Percentiles rank a stretch among this genome's conserved stretches.
Conservation (phyloP, 2,113 vertebrate genomes). For the Garra rufa region DNA sequence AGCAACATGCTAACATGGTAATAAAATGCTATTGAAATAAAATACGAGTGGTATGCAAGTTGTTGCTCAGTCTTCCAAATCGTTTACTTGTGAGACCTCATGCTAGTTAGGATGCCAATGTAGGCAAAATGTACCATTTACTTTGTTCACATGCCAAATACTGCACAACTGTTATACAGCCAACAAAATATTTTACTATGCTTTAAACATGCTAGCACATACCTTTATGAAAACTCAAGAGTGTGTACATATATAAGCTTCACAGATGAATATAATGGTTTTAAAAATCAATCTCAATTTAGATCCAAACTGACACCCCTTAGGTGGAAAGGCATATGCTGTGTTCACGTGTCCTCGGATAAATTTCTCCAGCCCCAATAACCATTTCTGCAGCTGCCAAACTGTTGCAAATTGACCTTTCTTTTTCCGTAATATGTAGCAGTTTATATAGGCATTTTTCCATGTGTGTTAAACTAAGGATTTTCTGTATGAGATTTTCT, state of each 20-base stretch:
- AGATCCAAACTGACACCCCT: background rate
- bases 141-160: background rate
- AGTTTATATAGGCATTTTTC: background rate
- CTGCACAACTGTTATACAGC: background rate
- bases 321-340: conserved; percentile 1
- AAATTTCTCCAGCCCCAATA: conserved; percentile 17
- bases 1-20: background rate
- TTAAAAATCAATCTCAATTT: background rate
- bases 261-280: background rate
- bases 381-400: background rate
- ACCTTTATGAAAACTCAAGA: background rate
- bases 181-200: background rate
- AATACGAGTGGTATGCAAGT: background rate
- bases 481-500: background rate
- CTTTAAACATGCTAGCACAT: background rate
- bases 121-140: too few relatives aligned
- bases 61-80: background rate
- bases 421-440: background rate
- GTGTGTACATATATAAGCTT: background rate
- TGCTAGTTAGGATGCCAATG: background rate
- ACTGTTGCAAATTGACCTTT: conserved; percentile 1
- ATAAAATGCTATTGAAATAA: background rate
- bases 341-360: background rate
- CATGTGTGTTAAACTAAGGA: background rate
- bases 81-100: background rate